Evolutionary conservation across 2,113 vertebrate species (phyloP).

Genomic region (Thunnus thynnus): DNA sequence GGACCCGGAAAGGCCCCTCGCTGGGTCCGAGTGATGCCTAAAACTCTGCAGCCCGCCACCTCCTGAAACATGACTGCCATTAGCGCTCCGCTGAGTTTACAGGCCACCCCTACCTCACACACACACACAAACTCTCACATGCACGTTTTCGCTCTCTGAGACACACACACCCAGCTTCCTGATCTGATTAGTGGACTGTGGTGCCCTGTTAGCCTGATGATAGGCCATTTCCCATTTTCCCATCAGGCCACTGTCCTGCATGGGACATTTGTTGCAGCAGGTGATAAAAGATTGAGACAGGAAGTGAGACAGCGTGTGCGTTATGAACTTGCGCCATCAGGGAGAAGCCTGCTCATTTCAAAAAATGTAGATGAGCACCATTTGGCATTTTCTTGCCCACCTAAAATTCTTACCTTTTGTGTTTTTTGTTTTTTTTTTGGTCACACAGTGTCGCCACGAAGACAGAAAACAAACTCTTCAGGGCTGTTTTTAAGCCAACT

Average conservation of each 20-base stretch:
- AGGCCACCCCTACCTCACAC: slow-evolving; percentile 3
- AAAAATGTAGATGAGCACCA: slow-evolving; percentile 43
- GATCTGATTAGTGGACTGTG: slow-evolving; percentile 84
- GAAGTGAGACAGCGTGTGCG: slow-evolving; percentile 63
- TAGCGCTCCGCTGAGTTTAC: slow-evolving; percentile 37
- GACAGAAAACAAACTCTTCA: slow-evolving; percentile 23
- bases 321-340: slow-evolving; percentile 36
- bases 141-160: slow-evolving; percentile 28
- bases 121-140: slow-evolving; percentile 40
- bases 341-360: slow-evolving; percentile 4
- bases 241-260: slow-evolving; percentile 74
- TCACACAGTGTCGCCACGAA: background rate
- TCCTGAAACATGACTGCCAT: slow-evolving; percentile 63
- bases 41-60: slow-evolving; percentile 30
- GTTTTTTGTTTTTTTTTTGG: background rate
- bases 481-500: background rate
- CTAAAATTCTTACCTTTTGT: slow-evolving; percentile 6
- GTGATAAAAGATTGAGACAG: slow-evolving; percentile 75
- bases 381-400: slow-evolving; percentile 9
- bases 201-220: slow-evolving; percentile 80
- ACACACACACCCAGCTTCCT: slow-evolving; percentile 76
- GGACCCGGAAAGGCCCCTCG: slow-evolving; percentile 62
- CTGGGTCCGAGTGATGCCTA: slow-evolving; percentile 41
- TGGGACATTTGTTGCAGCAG: slow-evolving; percentile 54
- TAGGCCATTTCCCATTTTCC: slow-evolving; percentile 87